These are phyloP conservation scores for Mus spicilegus DNA, from an alignment of 2,113 vertebrate species.

Conservation along the genomic window DNA sequence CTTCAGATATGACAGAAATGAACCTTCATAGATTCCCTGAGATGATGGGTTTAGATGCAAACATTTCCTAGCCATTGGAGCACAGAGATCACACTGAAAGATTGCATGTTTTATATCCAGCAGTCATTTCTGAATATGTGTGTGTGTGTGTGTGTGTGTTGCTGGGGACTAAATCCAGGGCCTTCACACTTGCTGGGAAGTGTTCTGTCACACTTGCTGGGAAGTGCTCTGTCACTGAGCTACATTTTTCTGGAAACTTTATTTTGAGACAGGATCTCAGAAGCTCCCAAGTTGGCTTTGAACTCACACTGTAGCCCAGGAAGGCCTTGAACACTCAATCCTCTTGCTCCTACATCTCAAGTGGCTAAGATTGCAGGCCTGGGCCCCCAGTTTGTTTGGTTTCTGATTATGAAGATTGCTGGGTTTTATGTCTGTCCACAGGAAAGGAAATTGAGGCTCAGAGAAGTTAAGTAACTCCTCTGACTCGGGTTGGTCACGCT, in stretches of 20 bases:
- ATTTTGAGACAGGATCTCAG: not conserved
- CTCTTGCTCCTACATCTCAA: not conserved
- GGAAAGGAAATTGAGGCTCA: not conserved
- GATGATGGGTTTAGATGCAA: fast-evolving
- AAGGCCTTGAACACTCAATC: not conserved
- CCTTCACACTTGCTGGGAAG: not conserved
- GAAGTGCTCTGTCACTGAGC: not conserved
- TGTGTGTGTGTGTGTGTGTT: not conserved
- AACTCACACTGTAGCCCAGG: not conserved
- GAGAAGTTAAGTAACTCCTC: not conserved
- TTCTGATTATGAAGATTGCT: not conserved
- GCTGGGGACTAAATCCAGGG: not conserved
- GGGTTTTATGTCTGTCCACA: not conserved
- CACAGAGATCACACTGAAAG: not conserved
- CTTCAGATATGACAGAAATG: not conserved
- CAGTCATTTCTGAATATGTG: not conserved
- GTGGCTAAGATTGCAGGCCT: not conserved
- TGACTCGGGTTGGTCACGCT: not conserved
- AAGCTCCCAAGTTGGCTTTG: not conserved
- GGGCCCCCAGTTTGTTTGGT: not conserved
- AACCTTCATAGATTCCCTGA: fast-evolving
- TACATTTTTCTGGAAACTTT: not conserved
- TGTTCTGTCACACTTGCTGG: not conserved
- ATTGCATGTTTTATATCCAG: not conserved
- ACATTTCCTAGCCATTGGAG: not conserved